Evolutionary conservation across 2,113 vertebrate genomes (phyloP).

Genomic region (Notarius lentiginosus): DNA sequence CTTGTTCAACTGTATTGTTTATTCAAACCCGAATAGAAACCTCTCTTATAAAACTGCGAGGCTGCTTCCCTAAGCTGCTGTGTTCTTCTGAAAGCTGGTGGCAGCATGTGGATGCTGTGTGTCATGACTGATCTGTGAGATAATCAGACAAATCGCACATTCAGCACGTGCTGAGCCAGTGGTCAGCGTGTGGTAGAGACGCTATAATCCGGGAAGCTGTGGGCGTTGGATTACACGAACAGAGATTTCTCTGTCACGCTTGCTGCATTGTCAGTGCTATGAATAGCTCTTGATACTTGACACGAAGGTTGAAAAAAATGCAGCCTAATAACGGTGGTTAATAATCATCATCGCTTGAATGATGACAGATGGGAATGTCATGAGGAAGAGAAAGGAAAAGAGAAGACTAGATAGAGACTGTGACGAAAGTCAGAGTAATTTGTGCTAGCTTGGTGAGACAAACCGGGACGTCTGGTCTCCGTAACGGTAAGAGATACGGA

Average conservation of each 20-base stretch:
- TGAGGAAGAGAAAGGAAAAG: not conserved
- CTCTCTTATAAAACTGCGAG: not conserved
- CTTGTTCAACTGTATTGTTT: too few relatives aligned
- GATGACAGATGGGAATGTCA: conserved; percentile 11
- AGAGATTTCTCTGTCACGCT: not conserved
- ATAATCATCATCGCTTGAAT: conserved; percentile 4
- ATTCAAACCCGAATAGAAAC: not conserved
- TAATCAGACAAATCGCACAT: not conserved
- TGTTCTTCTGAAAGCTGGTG: not conserved
- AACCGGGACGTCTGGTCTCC: too few relatives aligned
- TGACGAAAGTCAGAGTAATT: too few relatives aligned
- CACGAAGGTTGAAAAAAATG: conserved; percentile 5
- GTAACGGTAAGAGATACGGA: too few relatives aligned
- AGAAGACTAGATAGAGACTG: too few relatives aligned
- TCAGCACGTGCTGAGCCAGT: not conserved
- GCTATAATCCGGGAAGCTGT: not conserved
- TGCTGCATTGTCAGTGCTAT: not conserved
- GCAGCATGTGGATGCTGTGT: not conserved
- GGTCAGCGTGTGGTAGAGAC: not conserved
- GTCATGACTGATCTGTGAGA: conserved; percentile 12
- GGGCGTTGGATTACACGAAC: not conserved
- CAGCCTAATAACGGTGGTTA: conserved; percentile 4
- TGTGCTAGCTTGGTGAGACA: too few relatives aligned
- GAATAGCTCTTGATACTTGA: conserved; percentile 18
- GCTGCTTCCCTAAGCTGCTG: not conserved